phyloP scores from a whole-genome alignment of 1,140 invertebrate genomes.

The Caenorhabditis elegans region WBcel235 BX284603.4:7518501-7519000 shows the following conservation, averaged over 20 bases:
- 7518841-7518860: neutral
- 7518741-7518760: neutral
- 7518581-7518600: no score
- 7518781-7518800: neutral
- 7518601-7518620: no score
- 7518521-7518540: neutral
- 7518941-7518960: neutral
- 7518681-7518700: neutral
- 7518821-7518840: neutral
- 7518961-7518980: neutral
- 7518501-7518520: neutral
- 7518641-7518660: no score
- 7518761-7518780: neutral
- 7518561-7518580: no score
- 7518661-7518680: neutral
- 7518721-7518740: no score
- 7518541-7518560: no score
- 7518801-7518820: no score
- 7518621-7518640: no score
- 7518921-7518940: constrained; percentile 5
- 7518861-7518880: neutral
- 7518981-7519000: neutral
- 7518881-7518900: no score
- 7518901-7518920: no score
- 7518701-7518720: neutral